phyloP scores from a whole-genome alignment of 2,113 vertebrate species.

The Cairina moschata region DNA sequence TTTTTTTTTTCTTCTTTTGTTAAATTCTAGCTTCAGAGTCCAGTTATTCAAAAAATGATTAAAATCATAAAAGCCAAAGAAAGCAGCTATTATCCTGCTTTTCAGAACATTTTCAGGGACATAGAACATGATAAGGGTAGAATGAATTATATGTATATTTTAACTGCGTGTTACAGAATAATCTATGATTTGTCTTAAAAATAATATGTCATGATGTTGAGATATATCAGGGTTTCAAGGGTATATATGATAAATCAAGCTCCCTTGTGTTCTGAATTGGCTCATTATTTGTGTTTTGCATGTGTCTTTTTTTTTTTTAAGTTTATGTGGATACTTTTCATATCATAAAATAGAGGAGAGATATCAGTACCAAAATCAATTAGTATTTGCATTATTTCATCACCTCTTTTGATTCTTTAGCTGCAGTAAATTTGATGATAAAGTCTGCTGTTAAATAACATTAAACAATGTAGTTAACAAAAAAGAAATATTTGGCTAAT shows the following conservation, averaged over 20 bases:
- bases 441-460: not conserved
- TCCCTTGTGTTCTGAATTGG: not conserved
- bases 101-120: constrained; percentile 72
- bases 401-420: not conserved
- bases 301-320: not conserved
- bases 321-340: not conserved
- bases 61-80: constrained; percentile 80
- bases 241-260: not conserved
- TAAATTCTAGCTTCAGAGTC: constrained; percentile 77
- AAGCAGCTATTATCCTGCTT: constrained; percentile 83
- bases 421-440: not conserved
- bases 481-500: not conserved
- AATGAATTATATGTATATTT: not conserved
- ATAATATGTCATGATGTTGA: not conserved
- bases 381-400: not conserved
- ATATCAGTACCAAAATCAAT: not conserved
- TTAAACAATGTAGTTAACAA: not conserved
- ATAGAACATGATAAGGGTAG: constrained; percentile 76
- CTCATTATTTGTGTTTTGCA: not conserved
- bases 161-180: not conserved
- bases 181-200: not conserved
- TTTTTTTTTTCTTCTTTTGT: not conserved
- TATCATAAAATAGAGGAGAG: not conserved
- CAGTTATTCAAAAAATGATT: constrained; percentile 76
- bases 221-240: not conserved